Percentiles rank a stretch among this genome's conserved stretches.
These are phyloP conservation scores for Pseudoatta argentina DNA, from an alignment of 1,140 invertebrate species.

Conservation along the genomic window DNA sequence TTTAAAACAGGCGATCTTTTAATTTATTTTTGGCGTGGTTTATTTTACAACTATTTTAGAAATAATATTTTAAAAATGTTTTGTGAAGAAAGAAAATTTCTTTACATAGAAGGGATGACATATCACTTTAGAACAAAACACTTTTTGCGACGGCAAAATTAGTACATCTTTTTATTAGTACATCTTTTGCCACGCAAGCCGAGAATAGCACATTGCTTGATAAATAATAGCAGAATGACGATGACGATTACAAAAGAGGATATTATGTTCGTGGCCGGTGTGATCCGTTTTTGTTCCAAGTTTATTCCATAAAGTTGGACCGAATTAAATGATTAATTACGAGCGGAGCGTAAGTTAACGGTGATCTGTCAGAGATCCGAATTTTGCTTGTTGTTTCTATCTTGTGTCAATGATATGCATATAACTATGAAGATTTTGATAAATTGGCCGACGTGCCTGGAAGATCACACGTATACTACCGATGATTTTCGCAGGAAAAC, in stretches of 20 bases:
- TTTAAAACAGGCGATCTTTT: too few relatives aligned
- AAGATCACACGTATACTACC: background rate
- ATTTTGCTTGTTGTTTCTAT: background rate
- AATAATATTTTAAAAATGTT: background rate
- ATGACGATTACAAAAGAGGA: slow-evolving; percentile 28
- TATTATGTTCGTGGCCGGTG: slow-evolving; percentile 4
- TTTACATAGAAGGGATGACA: background rate
- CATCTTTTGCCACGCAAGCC: background rate
- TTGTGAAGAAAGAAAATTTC: background rate
- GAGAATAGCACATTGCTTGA: slow-evolving; percentile 6
- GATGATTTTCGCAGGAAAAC: background rate
- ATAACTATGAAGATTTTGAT: background rate
- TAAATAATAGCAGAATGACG: slow-evolving; percentile 49
- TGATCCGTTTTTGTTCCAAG: background rate
- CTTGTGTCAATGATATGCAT: background rate
- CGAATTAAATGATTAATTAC: slow-evolving; percentile 27
- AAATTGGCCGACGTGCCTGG: background rate
- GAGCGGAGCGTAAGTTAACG: background rate
- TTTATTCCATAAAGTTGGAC: slow-evolving; percentile 18
- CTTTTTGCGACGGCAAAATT: slow-evolving; percentile 29
- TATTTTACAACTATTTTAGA: background rate
- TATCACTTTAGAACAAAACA: background rate
- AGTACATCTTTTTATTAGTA: background rate
- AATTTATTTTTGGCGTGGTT: too few relatives aligned
- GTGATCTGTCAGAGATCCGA: background rate